Conservation (phyloP, 92 coral and sea anemone genomes). For the Muricea muricata region DNA sequence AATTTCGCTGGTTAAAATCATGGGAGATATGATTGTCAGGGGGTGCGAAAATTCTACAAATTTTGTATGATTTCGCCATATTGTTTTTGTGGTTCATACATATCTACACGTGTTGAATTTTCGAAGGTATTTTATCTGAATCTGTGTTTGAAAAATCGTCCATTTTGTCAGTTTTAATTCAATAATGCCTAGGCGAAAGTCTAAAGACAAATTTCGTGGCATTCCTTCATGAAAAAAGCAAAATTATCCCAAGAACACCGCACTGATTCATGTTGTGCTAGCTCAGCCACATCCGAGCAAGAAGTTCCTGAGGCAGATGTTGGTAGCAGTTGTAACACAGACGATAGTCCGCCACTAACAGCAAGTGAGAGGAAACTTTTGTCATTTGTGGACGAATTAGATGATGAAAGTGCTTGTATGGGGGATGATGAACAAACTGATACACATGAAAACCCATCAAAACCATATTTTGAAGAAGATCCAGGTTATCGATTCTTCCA, state of each 20-base stretch:
- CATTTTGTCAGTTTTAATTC: neutral
- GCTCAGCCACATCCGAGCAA: neutral
- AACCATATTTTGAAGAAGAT: constrained; percentile 1
- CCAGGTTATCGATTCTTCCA: constrained; percentile 57
- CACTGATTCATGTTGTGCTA: neutral
- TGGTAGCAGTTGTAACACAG: neutral
- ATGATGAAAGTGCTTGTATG: neutral
- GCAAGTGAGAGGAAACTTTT: neutral
- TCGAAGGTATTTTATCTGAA: neutral
- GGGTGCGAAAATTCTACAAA: too few species aligned
- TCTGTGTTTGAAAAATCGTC: neutral
- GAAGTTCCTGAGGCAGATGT: neutral
- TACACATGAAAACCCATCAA: neutral
- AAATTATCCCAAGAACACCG: too few species aligned
- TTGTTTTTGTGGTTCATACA: too few species aligned
- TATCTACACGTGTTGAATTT: too few species aligned
- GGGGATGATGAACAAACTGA: too few species aligned
- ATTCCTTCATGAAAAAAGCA: neutral
- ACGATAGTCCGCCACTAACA: neutral
- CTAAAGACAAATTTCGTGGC: neutral
- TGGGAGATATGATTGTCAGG: neutral
- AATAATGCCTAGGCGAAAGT: neutral
- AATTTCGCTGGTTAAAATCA: neutral
- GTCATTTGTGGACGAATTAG: neutral
- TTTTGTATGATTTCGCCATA: too few species aligned